Conservation (phyloP, 2,888 invertebrate species). For the Dendrolimus pini region DNA sequence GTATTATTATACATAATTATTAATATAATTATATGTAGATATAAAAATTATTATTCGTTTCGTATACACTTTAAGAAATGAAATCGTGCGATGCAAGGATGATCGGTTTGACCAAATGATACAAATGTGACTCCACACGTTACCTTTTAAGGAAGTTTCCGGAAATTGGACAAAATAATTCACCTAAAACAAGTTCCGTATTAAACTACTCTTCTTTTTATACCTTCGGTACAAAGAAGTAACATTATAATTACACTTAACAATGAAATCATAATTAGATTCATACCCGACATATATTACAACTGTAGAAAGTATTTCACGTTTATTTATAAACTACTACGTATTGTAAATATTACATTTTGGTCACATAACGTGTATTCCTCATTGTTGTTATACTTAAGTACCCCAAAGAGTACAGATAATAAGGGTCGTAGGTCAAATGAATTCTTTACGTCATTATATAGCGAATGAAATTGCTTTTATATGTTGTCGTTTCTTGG, state of each 20-base stretch:
- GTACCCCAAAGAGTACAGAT: background rate
- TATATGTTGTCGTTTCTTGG: too few relatives aligned
- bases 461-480: background rate
- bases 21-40: too few relatives aligned
- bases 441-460: background rate
- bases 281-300: background rate
- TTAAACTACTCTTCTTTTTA: background rate
- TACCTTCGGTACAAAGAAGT: background rate
- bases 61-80: too few relatives aligned
- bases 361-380: background rate
- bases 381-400: background rate
- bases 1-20: too few relatives aligned
- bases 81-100: too few relatives aligned
- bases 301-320: background rate
- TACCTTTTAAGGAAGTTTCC: background rate
- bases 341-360: too few relatives aligned
- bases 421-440: background rate
- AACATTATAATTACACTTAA: background rate
- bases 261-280: background rate
- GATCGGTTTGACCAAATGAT: too few relatives aligned
- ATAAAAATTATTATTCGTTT: too few relatives aligned
- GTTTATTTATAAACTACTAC: too few relatives aligned
- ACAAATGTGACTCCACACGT: too few relatives aligned
- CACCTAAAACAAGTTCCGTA: background rate
- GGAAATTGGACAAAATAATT: background rate